A percentile compares a stretch with the other conserved stretches of the same genome.
phyloP scores from a whole-genome alignment of 37 sponge, comb jelly and placozoan genomes.

The Hexactinellida sp. region DNA sequence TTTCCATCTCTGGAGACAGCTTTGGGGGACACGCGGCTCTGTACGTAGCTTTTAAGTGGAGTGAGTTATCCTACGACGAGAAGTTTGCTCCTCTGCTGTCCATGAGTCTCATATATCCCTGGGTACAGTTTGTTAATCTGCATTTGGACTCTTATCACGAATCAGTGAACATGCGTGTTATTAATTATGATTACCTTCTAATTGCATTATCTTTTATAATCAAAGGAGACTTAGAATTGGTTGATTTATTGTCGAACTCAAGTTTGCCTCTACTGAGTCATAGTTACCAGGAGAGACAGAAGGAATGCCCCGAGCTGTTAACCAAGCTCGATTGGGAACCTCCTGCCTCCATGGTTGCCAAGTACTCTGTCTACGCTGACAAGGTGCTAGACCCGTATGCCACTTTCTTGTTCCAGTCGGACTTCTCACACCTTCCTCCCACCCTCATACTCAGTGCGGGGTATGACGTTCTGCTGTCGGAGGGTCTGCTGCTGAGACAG shows the following conservation, averaged over 20 bases:
- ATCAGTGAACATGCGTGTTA: not conserved
- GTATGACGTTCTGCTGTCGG: not conserved
- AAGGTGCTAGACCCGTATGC: not conserved
- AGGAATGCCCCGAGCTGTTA: not conserved
- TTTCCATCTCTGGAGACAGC: not conserved
- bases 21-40: not conserved
- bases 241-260: not conserved
- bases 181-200: not conserved
- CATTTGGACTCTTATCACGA: not conserved
- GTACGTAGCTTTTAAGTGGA: slow-evolving; percentile 11
- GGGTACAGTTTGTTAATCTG: not conserved
- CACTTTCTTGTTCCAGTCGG: not conserved
- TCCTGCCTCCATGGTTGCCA: not conserved
- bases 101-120: not conserved
- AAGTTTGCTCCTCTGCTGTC: not conserved
- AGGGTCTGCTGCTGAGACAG: not conserved
- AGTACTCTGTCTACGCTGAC: not conserved
- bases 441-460: not conserved
- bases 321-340: not conserved
- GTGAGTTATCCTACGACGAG: not conserved
- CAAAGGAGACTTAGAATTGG: not conserved
- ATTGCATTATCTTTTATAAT: not conserved
- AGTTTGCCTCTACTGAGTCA: not conserved
- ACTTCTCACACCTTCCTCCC: slow-evolving; percentile 12
- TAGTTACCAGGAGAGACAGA: not conserved